Percentiles rank a stretch among this genome's conserved stretches.
phyloP scores from a whole-genome alignment of 2,797 vertebrate species.

The Myotis findleyi region DNA sequence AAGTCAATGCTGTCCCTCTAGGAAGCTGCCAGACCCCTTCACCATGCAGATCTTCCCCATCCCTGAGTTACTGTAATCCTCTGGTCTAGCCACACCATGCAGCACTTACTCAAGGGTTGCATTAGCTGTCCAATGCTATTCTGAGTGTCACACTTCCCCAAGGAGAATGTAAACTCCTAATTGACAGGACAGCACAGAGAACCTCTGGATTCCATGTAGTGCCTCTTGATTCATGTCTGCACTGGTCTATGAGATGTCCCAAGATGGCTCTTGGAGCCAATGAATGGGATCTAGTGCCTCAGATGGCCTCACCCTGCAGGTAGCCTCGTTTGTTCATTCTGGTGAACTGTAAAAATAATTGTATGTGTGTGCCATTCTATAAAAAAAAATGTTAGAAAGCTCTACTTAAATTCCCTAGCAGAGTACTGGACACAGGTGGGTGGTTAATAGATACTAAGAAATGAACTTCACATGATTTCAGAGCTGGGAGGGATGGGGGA shows the following conservation, averaged over 20 bases:
- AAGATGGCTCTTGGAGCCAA: neutral
- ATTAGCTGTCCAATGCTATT: neutral
- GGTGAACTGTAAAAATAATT: neutral
- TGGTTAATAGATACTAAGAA: neutral
- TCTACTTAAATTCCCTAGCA: neutral
- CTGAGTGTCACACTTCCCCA: neutral
- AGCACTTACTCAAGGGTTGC: rapidly evolving
- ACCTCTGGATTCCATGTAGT: neutral
- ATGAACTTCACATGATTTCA: neutral
- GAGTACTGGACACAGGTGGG: neutral
- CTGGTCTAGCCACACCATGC: neutral
- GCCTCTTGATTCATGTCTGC: neutral
- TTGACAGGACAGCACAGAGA: neutral
- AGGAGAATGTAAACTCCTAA: neutral
- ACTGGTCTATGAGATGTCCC: neutral
- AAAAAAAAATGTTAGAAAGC: neutral
- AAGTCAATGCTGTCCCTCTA: neutral
- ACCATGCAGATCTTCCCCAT: neutral
- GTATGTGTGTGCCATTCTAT: neutral
- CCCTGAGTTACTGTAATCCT: neutral
- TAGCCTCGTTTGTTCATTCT: neutral
- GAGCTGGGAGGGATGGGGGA: neutral
- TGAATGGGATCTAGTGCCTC: neutral
- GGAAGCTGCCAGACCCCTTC: neutral
- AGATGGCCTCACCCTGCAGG: neutral